Base-by-base conservation (phyloP, 2,888 invertebrate genomes). In the Drosophila meridionalis region DNA sequence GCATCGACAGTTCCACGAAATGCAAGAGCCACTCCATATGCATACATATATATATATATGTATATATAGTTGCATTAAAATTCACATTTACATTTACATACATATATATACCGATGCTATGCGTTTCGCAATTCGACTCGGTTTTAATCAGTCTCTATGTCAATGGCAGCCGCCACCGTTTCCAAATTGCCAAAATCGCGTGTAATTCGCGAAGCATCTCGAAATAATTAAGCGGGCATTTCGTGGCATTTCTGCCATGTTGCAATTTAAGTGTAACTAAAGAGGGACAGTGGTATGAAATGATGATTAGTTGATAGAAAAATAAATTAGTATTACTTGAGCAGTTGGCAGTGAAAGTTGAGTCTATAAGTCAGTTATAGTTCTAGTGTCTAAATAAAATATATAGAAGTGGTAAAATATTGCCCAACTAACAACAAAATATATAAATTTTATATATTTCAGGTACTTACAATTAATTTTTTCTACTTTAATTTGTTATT, bases 201-300 rank as follows among this genome's bases (percentile, higher is more conserved):
- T 68, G 61, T 55, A 80, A 68, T 74, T 73, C 73, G 65, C 58
- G 32, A 53, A 52, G 63, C 73, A 65, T 64, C 73, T 81, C 71
- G 71, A 73, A 83, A 78, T 75, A 88, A 88, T 88, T 86, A 82
- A 83, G 82, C 74, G 66, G 80, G 72, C 65, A 86, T 80, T 76
- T 58, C 65, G n/a, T 64, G 60, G 59, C 57, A 79, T 61, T 63
- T 55, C 59, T 36, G 62, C 20, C 70, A 75, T 65, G 48, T 58
- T 55, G 53, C 47, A 63, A 45, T 58, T 58, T 28, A 36, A 58
- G 20, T 36, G 50, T 20, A 73, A 73, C 59, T 38, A 30, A 64
- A 57, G 40, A 9, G 57, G 4, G 8, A 77, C 78, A 34, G 66
- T 77, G 78, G 74, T 11, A 26, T 38, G 45, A 28, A 50, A 58